Percentiles rank a stretch among this genome's conserved stretches.
Evolutionary conservation across 2,113 vertebrate genomes (phyloP).

Genomic region (Mionectes macconnelli): DNA sequence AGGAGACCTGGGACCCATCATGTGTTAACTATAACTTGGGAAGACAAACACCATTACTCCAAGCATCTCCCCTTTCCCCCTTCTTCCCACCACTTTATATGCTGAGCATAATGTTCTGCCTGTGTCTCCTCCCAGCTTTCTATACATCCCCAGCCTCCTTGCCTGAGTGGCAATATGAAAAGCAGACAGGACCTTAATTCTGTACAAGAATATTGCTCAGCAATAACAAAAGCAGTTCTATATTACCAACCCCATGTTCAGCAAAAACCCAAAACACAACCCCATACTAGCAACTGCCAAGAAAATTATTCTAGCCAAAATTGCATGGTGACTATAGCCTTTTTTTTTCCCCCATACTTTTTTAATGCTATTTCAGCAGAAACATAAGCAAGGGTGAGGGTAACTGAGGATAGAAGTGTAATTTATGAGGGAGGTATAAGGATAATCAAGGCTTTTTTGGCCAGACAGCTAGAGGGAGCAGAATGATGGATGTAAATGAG

Average conservation of each 20-base stretch:
- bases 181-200: background rate
- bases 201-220: background rate
- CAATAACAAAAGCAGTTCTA: background rate
- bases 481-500: background rate
- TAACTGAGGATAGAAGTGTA: background rate
- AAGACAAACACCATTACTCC: background rate
- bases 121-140: background rate
- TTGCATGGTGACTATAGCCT: too few relatives aligned
- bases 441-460: background rate
- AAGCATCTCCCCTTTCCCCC: background rate
- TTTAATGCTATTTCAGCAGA: background rate
- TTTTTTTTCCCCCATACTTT: background rate
- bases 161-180: background rate
- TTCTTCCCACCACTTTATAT: background rate
- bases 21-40: background rate
- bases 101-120: background rate
- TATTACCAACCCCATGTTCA: background rate
- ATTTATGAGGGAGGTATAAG: background rate
- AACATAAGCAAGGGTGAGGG: background rate
- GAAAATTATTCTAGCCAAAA: background rate
- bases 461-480: background rate
- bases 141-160: background rate
- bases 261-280: background rate
- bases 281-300: background rate
- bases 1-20: background rate